phyloP scores from a whole-genome alignment of 2,113 vertebrate species.

The Urocynchramus pylzowi region DNA sequence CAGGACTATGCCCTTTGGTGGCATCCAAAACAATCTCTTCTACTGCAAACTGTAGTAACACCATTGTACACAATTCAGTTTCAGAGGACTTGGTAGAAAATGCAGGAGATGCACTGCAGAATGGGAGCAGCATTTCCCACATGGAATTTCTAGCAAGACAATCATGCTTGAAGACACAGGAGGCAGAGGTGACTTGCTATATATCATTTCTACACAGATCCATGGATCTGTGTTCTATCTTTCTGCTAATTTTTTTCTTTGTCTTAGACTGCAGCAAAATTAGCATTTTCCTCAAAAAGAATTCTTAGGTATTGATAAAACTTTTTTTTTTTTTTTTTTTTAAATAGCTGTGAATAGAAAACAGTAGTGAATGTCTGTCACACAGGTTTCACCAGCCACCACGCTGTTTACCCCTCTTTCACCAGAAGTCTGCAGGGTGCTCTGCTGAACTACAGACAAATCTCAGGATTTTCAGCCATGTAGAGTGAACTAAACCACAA shows the following conservation, averaged over 20 bases:
- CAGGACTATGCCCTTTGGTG: not conserved
- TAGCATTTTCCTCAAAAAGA: not conserved
- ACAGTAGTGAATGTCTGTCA: not conserved
- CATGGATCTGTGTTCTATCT: not conserved
- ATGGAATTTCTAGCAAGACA: not conserved
- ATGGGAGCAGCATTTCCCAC: not conserved
- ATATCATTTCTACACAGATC: not conserved
- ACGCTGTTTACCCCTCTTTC: not conserved
- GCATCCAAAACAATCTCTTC: not conserved
- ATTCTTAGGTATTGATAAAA: not conserved
- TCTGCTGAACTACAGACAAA: not conserved
- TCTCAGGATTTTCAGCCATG: accelerated
- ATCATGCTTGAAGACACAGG: not conserved
- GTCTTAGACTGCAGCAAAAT: not conserved
- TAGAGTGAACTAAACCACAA: not conserved
- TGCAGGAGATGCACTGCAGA: not conserved
- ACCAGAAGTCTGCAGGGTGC: not conserved
- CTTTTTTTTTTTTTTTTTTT: not conserved
- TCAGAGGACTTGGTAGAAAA: not conserved
- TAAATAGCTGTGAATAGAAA: not conserved
- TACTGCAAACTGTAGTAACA: not conserved
- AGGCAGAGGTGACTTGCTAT: not conserved
- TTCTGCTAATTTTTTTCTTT: not conserved
- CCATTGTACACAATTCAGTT: accelerated
- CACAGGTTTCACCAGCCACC: not conserved